These are phyloP conservation scores for Petrolisthes cinctipes DNA, from an alignment of 2,888 invertebrate genomes.

Conservation along the genomic window DNA sequence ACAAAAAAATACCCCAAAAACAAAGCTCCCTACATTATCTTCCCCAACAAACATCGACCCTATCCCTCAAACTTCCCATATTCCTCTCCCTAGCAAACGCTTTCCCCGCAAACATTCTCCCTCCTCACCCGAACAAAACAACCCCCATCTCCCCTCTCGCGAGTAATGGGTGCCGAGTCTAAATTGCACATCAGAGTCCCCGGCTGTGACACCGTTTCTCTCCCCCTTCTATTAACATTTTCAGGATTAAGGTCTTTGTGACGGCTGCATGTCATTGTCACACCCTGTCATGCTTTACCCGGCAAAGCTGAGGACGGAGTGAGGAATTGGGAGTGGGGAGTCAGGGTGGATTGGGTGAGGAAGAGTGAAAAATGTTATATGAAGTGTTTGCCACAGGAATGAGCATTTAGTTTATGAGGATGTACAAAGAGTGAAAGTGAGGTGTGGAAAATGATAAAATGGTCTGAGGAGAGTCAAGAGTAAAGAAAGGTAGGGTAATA, in stretches of 20 bases:
- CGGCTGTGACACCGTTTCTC: neutral
- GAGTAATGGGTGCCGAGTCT: no score
- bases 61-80: neutral
- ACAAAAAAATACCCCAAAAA: neutral
- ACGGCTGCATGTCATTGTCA: neutral
- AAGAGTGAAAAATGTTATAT: no score
- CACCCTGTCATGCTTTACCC: neutral
- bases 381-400: no score
- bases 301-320: neutral
- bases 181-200: neutral
- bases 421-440: no score
- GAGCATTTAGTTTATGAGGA: no score
- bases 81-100: neutral
- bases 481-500: no score
- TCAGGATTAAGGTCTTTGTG: neutral
- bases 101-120: no score
- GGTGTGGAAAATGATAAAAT: no score
- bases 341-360: neutral
- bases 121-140: no score
- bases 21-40: neutral
- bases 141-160: no score
- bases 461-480: no score
- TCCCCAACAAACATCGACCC: neutral
- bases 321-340: neutral
- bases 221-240: neutral